Evolutionary conservation across 2,888 invertebrate genomes (phyloP).

Genomic region (Idaea aversata): DNA sequence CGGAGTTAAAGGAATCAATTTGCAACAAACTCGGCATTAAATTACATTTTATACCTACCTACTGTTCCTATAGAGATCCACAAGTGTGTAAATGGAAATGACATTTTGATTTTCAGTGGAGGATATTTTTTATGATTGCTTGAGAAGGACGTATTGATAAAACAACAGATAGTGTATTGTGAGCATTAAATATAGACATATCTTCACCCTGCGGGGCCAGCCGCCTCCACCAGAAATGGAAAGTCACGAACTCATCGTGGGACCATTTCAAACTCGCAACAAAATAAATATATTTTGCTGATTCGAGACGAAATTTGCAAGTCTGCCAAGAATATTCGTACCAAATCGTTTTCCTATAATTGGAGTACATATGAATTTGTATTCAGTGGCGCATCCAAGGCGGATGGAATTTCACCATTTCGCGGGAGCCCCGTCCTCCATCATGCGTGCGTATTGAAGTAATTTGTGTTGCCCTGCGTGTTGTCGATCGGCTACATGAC

Average conservation of each 20-base stretch:
- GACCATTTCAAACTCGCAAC: conserved; percentile 63
- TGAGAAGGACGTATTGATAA: not conserved
- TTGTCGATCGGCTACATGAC: conserved; percentile 43
- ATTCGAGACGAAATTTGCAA: conserved; percentile 78
- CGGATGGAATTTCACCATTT: conserved; percentile 75
- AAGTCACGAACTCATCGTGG: conserved; percentile 65
- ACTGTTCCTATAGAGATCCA: not conserved
- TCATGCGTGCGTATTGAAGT: conserved; percentile 78
- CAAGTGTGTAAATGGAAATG: not conserved
- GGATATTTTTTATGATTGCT: not conserved
- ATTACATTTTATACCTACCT: not conserved
- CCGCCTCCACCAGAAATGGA: conserved; percentile 53
- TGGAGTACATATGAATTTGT: conserved; percentile 81
- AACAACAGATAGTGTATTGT: not conserved
- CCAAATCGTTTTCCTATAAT: conserved; percentile 81
- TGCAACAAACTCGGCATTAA: not conserved
- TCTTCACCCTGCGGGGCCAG: conserved; percentile 38
- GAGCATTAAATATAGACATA: not conserved
- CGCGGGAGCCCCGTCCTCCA: conserved; percentile 69
- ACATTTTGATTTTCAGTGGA: not conserved
- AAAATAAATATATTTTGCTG: conserved; percentile 79
- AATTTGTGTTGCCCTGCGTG: conserved; percentile 66
- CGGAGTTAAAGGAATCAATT: conserved; percentile 9
- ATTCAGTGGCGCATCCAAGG: conserved; percentile 78
- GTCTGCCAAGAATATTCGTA: conserved; percentile 80